Evolutionary conservation across 2,113 vertebrate genomes (phyloP).

Genomic region (Balaeniceps rex): DNA sequence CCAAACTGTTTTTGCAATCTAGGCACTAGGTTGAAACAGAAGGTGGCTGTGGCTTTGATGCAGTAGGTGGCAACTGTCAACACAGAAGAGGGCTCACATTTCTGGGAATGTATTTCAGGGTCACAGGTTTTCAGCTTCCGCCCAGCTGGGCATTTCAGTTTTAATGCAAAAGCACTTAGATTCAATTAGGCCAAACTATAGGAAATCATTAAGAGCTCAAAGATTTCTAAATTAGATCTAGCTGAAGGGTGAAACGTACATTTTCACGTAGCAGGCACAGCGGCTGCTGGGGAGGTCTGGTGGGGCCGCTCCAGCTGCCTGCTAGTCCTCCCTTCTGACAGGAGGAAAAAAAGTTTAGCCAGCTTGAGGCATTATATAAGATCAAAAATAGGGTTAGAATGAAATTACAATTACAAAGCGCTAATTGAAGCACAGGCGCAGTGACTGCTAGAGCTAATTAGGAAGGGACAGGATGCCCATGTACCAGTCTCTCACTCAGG

Average conservation of each 20-base stretch:
- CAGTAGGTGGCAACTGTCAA: neutral
- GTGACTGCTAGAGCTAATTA: neutral
- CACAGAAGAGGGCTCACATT: neutral
- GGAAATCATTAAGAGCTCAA: conserved; percentile 36
- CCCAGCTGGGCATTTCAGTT: neutral
- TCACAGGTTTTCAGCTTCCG: neutral
- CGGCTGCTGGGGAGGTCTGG: neutral
- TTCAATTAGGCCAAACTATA: conserved; percentile 38
- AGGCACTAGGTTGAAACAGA: neutral
- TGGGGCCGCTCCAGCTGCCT: neutral
- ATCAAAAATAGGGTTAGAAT: conserved; percentile 1
- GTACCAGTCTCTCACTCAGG: neutral
- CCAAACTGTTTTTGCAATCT: neutral
- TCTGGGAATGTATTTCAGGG: neutral
- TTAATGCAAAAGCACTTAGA: neutral
- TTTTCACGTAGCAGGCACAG: neutral
- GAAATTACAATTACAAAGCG: conserved; percentile 3
- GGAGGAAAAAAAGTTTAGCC: neutral
- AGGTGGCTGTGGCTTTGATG: neutral
- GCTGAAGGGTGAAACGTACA: neutral
- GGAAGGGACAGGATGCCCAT: neutral
- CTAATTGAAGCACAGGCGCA: neutral
- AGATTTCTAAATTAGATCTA: conserved; percentile 45
- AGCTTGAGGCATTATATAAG: neutral
- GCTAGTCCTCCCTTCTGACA: neutral